These are phyloP conservation scores for Hetaerina americana DNA, from an alignment of 1,140 invertebrate species.

Conservation along the genomic window DNA sequence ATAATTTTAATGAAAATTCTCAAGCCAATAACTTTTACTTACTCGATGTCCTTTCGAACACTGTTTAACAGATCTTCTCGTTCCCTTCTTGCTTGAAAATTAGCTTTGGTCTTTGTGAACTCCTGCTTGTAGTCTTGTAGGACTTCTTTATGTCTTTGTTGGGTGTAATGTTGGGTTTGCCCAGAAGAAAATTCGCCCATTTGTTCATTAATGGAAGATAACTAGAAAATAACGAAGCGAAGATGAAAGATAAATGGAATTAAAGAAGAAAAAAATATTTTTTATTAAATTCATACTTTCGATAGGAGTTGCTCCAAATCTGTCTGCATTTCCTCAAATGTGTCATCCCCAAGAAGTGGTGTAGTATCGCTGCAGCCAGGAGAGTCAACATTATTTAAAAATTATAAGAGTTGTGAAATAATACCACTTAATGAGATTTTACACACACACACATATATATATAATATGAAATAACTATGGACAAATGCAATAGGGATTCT, in stretches of 20 bases:
- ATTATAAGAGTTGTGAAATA: too few relatives aligned
- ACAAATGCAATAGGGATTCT: too few relatives aligned
- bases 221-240: slow-evolving; percentile 37
- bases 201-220: slow-evolving; percentile 72
- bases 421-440: too few relatives aligned
- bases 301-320: not conserved
- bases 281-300: not conserved
- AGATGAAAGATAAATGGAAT: too few relatives aligned
- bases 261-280: too few relatives aligned
- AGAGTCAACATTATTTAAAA: too few relatives aligned
- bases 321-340: not conserved
- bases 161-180: slow-evolving; percentile 68
- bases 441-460: too few relatives aligned
- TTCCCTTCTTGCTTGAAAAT: slow-evolving; percentile 69
- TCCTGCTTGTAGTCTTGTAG: slow-evolving; percentile 85
- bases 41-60: slow-evolving; percentile 56
- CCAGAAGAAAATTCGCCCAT: slow-evolving; percentile 59
- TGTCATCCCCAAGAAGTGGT: not conserved
- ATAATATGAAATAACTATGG: too few relatives aligned
- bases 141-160: slow-evolving; percentile 91
- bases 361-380: not conserved
- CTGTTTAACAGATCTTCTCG: slow-evolving; percentile 73
- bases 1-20: too few relatives aligned
- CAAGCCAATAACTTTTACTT: slow-evolving; percentile 23
- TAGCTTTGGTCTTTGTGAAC: slow-evolving; percentile 81